A percentile compares a stretch with the other conserved stretches of the same genome.
These are phyloP conservation scores for Blennius ocellaris DNA, from an alignment of 2,113 vertebrate genomes.

Conservation along the genomic window DNA sequence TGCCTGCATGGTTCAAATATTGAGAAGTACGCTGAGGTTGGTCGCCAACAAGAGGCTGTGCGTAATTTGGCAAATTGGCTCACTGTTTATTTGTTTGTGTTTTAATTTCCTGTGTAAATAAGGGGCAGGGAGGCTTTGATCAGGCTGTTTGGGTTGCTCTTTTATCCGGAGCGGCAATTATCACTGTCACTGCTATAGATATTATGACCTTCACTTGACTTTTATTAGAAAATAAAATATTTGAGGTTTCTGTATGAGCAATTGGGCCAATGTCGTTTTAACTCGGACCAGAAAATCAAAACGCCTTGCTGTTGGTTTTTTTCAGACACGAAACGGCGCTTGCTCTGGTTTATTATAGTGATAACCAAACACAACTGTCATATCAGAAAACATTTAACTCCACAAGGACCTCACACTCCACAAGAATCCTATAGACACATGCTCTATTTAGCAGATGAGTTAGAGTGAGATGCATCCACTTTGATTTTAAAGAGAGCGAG, in stretches of 20 bases:
- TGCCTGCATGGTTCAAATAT: slow-evolving; percentile 66
- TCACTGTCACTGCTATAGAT: slow-evolving; percentile 22
- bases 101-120: slow-evolving; percentile 70
- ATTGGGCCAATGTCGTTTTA: no score
- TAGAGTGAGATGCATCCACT: slow-evolving; percentile 70
- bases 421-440: slow-evolving; percentile 60
- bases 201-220: slow-evolving; percentile 14
- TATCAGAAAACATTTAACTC: slow-evolving; percentile 51
- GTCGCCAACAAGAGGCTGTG: slow-evolving; percentile 52
- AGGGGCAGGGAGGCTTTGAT: slow-evolving; percentile 55
- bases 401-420: slow-evolving; percentile 49
- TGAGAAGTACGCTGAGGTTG: slow-evolving; percentile 57
- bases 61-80: slow-evolving; percentile 68
- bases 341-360: not conserved
- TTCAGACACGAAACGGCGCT: no score
- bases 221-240: no score
- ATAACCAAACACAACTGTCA: slow-evolving; percentile 50
- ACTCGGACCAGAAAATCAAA: no score
- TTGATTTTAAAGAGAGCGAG: slow-evolving; percentile 74
- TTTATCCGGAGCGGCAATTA: slow-evolving; percentile 39
- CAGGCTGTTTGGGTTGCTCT: slow-evolving; percentile 28
- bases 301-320: no score
- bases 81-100: slow-evolving; percentile 72
- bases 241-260: no score
- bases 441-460: slow-evolving; percentile 58